These are phyloP conservation scores for Neoascia interrupta DNA, from an alignment of 2,888 invertebrate genomes.

Conservation along the genomic window DNA sequence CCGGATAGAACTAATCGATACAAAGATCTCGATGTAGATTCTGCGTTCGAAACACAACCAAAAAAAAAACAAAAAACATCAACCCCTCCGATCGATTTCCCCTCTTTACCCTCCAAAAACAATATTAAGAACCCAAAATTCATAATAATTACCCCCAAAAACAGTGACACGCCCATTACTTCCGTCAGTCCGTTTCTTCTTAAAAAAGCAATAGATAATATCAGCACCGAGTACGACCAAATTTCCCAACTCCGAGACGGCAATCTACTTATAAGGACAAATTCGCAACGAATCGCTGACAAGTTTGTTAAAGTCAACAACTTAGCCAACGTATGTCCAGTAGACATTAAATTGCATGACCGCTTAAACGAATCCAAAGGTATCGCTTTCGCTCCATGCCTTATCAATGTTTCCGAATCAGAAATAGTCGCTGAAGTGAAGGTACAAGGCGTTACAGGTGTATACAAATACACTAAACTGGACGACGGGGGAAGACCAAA, in stretches of 20 bases:
- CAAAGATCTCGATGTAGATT: neutral
- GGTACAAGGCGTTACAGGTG: constrained; percentile 21
- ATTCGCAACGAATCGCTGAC: neutral
- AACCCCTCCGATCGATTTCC: neutral
- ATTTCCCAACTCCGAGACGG: neutral
- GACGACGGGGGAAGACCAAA: neutral
- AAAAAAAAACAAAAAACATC: neutral
- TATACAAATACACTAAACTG: neutral
- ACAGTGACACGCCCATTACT: neutral
- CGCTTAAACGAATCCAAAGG: constrained; percentile 8
- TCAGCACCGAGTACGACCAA: neutral
- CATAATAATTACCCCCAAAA: neutral
- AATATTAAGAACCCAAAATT: neutral
- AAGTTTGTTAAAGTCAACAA: no score
- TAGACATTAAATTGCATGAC: neutral
- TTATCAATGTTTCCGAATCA: constrained; percentile 18
- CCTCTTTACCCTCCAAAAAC: neutral
- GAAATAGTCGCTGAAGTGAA: constrained; percentile 34
- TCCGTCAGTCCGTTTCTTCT: neutral
- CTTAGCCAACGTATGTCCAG: neutral
- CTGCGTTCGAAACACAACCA: neutral
- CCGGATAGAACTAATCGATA: no score
- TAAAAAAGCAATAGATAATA: neutral
- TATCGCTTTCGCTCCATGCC: constrained; percentile 18
- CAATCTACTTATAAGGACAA: neutral